Evolutionary conservation across 1,140 invertebrate species (phyloP), one percentile per base, ranked within the genome.

Genomic region (Dermatophagoides farinae): DNA sequence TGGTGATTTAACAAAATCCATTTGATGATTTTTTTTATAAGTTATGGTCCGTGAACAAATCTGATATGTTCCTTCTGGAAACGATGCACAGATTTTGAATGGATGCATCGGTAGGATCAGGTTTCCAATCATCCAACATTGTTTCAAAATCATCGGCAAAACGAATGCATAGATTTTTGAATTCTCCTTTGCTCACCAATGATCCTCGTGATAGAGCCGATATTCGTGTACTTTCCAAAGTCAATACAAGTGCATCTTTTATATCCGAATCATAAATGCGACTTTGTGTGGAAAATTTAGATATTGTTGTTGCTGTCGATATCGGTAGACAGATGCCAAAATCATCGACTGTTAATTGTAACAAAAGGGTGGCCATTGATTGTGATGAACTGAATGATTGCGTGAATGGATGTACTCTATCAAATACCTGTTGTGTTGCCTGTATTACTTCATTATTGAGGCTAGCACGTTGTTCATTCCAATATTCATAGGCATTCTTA

Each of bases 401-500:
- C 47, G 67, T 67, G 4, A 50, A 25, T 40, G 59, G 62, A 37
- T 82, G 81, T 37, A 85, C 80, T 68, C 82, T 83, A 67, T 85
- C 80, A 65, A 81, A 78, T 6, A 80, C 76, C 68, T 86, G 84
- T 66, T 86, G 83, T 12, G 84, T 86, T 10, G 88, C 84, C 51
- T 81, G 81, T 12, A 86, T 71, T 23, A 70, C 68, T 58, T 70
- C 68, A 57, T 84, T 86, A 67, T 87, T 90, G 1, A 91, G 74
- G 69, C 82, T 86, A 0, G 84, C 80, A 22, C 90, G 73, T 72
- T 96, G 92, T 70, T 96, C 91, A 65, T 89, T 92, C 91, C 92
- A 97, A 73, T 96, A 97, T 70, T 97, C 91, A 68, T 97, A 97
- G 0, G 92, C 91, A 73, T 95, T 96, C 73, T 95, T 95, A 70